Base-by-base conservation (phyloP, 1,140 invertebrate species). In the Drosophila sucinea region DNA sequence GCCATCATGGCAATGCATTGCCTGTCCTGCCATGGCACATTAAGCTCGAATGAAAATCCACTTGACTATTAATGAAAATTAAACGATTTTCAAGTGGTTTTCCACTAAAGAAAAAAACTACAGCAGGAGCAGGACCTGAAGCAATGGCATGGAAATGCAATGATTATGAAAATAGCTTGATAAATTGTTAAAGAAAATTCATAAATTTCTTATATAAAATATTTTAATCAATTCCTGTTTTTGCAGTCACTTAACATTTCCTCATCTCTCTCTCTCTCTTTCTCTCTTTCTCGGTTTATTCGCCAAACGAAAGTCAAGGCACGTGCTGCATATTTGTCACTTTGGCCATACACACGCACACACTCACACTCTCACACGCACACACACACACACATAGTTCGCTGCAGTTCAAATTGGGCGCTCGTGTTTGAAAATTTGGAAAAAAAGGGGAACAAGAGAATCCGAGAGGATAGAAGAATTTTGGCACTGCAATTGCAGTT, bases 261-360 rank as follows among this genome's bases (percentile, higher is more conserved):
- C 10, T 10, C 17, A 51, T 10, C 7, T 10, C 27, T 27, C 10
- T 25, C 7, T 25, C 23, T 41, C 4, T n/a, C 10, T 51, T 10
- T 51, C 2, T 38, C 35, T 51, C 10, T 27, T 7, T 27, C 8
- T 17, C 44, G 17, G 44, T 25, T 47, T 23, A 47, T 47, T 4
- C 23, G 23, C 23, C 23, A 51, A 51, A 51, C 23, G 23, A 51
- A 51, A 51, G 44, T 51, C 23, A 51, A 51, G 54, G 67, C 83
- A 86, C 83, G 83, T 87, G 79, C 83, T 68, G 67, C 69, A 83
- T 87, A 86, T 87, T 87, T 87, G 83, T 86, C 83, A 87, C 77
- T 73, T 73, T 63, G 83, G 67, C 3, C 44, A 51, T 10, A 51
- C 25, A 10, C 44, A 51, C 23, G 27, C 23, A 27, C 44, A 51